phyloP scores from a whole-genome alignment of 30 jellyfish, hydroid and myxozoan genomes.

The Haliclystus octoradiatus region DNA sequence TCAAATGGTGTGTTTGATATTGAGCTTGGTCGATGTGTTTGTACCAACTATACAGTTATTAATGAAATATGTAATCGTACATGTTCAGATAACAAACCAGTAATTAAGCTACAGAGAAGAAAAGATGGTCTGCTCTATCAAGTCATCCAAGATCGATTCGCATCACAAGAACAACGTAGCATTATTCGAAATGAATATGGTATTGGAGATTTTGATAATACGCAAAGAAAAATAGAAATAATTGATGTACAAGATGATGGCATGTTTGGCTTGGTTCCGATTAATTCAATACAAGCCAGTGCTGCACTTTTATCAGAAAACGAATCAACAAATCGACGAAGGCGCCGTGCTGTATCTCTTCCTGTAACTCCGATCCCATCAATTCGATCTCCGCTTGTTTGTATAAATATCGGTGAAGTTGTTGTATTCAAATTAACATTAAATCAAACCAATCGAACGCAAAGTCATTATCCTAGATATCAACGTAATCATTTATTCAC shows the following conservation, averaged over 20 bases:
- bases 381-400: slow-evolving; percentile 77
- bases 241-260: slow-evolving; percentile 44
- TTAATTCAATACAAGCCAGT: slow-evolving; percentile 18
- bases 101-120: slow-evolving; percentile 17
- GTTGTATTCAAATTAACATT: slow-evolving; percentile 57
- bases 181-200: slow-evolving; percentile 45
- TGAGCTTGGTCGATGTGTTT: slow-evolving; percentile 52
- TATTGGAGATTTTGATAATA: slow-evolving; percentile 66
- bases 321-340: slow-evolving; percentile 17
- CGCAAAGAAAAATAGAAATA: slow-evolving; percentile 10
- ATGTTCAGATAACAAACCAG: slow-evolving; percentile 39
- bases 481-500: slow-evolving; percentile 72
- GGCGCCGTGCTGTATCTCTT: slow-evolving; percentile 45
- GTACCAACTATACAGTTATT: slow-evolving; percentile 39
- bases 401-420: slow-evolving; percentile 64
- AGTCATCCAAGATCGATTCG: slow-evolving; percentile 1
- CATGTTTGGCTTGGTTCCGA: slow-evolving; percentile 41
- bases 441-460: slow-evolving; percentile 50
- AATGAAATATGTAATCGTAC: slow-evolving; percentile 60
- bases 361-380: slow-evolving; percentile 10
- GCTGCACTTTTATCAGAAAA: neutral
- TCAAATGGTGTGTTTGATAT: slow-evolving; percentile 59
- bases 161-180: slow-evolving; percentile 3
- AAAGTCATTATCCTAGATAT: slow-evolving; percentile 76
- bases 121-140: slow-evolving; percentile 38